Evolutionary conservation across 2,888 invertebrate species (phyloP), one percentile per base, ranked within the genome.

Genomic region (Venusia cambrica): DNA sequence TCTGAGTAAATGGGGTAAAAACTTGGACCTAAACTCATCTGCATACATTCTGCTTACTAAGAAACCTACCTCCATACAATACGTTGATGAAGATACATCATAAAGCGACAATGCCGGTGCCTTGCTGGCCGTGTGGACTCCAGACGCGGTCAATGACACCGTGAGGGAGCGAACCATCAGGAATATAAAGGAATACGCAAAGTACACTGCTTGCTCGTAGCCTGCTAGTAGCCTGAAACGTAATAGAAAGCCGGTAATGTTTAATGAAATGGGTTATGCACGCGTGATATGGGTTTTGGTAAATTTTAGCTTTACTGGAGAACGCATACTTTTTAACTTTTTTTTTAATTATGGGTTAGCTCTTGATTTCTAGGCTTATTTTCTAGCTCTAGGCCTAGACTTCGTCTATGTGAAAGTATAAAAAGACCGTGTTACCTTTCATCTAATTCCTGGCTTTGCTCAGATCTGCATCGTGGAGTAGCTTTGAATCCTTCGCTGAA

Each of bases 181-280:
- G 57, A 91, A 92, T 21, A 88, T 77, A 43, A 92, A 91, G 0
- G 92, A 92, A 55, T 83, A 91, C 38, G 88, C 87, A 52, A 90
- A 91, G 63, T 92, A 93, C 7, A 90, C 55, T 5, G 89, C 81
- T 49, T 90, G 88, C 38, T 89, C 79, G 43, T 87, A 71, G 7
- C 88, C 89, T 5, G 46, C 36, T 1, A 73, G 40, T 0, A 62
- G 50, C 5, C 79, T 78, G 59, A 2, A 63, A 62, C 9, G 3
- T n/a, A 15, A 26, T 12, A 2, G 15, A 34, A 6, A 30, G n/a
- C 8, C 32, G 25, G 31, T 5, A 35, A 32, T 17, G 19, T 11
- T 6, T 1, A 10, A 6, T 17, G 6, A 12, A 5, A n/a, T 25
- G n/a, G n/a, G n/a, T n/a, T n/a, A n/a, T n/a, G n/a, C n/a, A n/a